Percentiles rank a stretch among this genome's conserved stretches.
Conservation (phyloP, 1,140 invertebrate genomes). For the Tetragonula clypearis region DNA sequence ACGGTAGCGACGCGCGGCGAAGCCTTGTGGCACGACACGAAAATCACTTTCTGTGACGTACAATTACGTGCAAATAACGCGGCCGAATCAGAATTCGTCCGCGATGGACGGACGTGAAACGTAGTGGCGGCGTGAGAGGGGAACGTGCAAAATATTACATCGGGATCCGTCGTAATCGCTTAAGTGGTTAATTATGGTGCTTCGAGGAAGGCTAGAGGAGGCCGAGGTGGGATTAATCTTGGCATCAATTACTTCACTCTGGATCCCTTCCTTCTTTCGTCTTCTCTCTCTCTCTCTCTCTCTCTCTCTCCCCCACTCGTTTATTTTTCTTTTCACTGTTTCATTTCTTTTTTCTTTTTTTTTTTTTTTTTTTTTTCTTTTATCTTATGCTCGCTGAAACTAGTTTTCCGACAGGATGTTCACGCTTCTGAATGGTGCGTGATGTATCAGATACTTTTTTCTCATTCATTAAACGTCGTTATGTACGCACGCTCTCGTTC, state of each 20-base stretch:
- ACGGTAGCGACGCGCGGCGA: conserved; percentile 34
- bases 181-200: conserved; percentile 77
- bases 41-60: conserved; percentile 48
- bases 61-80: conserved; percentile 48
- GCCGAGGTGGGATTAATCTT: conserved; percentile 72
- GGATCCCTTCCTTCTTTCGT: conserved; percentile 43
- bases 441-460: conserved; percentile 25
- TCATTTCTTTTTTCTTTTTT: conserved; percentile 16
- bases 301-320: conserved; percentile 49
- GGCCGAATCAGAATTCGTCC: conserved; percentile 55
- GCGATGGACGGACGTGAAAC: conserved; percentile 4
- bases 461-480: conserved; percentile 30
- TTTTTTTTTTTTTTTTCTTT: conserved; percentile 28
- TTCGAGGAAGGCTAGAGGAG: conserved; percentile 71
- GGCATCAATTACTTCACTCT: conserved; percentile 71
- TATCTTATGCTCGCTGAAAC: conserved; percentile 44
- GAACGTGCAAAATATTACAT: conserved; percentile 67
- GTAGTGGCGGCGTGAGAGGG: background rate
- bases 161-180: conserved; percentile 75
- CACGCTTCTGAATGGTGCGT: conserved; percentile 36
- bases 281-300: conserved; percentile 33
- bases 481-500: background rate
- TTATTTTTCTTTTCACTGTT: conserved; percentile 31
- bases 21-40: conserved; percentile 21
- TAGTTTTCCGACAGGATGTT: conserved; percentile 48